phyloP scores from a whole-genome alignment of 2,113 vertebrate genomes.

The Corythornis vintsioides region DNA sequence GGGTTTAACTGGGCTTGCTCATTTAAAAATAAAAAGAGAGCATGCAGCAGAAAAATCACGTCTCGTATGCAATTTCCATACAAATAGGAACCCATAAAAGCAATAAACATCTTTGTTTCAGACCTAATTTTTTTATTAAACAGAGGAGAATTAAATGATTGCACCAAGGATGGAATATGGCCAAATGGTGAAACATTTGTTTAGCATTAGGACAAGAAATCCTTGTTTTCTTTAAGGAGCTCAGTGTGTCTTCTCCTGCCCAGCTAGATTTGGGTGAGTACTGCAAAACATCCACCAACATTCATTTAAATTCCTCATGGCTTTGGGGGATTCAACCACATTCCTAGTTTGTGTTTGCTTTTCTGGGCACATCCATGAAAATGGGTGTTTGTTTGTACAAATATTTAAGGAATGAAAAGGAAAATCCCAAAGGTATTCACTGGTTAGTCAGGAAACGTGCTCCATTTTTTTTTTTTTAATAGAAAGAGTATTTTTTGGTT shows the following conservation, averaged over 20 bases:
- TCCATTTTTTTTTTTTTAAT: too few species aligned
- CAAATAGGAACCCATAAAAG: conserved; percentile 42
- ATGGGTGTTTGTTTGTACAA: not conserved
- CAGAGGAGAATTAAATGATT: not conserved
- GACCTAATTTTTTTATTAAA: conserved; percentile 36
- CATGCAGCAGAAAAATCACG: conserved; percentile 10
- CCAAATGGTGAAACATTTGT: conserved; percentile 49
- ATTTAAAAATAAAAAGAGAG: conserved; percentile 27
- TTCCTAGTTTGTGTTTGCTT: not conserved
- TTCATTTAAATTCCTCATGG: not conserved
- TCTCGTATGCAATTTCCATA: conserved; percentile 8
- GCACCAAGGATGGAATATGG: not conserved
- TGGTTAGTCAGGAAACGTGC: not conserved
- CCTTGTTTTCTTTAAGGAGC: conserved; percentile 7
- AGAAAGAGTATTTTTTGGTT: not conserved
- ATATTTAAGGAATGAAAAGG: not conserved
- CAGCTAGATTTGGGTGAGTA: not conserved
- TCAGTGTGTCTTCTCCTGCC: not conserved
- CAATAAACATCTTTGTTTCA: conserved; percentile 49
- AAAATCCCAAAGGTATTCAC: not conserved
- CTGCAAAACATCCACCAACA: not conserved
- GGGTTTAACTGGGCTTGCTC: conserved; percentile 29
- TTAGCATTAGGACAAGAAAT: conserved; percentile 39
- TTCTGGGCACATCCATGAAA: not conserved
- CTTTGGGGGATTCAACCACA: not conserved